These are phyloP conservation scores for Tympanoctomys barrerae DNA, from an alignment of 2,797 vertebrate species.

Conservation along the genomic window DNA sequence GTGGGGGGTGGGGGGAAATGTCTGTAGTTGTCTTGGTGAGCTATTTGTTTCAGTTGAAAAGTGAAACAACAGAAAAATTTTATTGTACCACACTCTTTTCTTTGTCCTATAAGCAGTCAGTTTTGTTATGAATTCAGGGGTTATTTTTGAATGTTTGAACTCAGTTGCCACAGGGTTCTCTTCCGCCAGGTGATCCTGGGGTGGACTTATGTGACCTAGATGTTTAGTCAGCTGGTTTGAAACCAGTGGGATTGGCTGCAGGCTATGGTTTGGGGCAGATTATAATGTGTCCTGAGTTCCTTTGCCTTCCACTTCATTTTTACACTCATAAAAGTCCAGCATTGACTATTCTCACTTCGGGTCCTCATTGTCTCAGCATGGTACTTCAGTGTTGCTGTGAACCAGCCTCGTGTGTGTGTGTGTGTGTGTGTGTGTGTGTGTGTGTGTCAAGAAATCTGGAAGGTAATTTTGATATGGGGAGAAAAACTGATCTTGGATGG, in stretches of 20 bases:
- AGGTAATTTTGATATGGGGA: not conserved
- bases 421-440: no score
- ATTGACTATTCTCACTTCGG: not conserved
- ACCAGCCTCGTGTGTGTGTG: not conserved
- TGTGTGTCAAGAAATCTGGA: not conserved
- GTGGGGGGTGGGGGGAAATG: conserved; percentile 53
- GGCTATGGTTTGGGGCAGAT: not conserved
- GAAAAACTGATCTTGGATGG: no score
- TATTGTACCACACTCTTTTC: conserved; percentile 71
- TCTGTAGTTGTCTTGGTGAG: conserved; percentile 81
- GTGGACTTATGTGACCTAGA: conserved; percentile 77
- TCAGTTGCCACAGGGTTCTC: conserved; percentile 30
- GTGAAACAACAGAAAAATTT: conserved; percentile 72
- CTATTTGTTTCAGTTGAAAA: conserved; percentile 81
- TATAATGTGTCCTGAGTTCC: not conserved
- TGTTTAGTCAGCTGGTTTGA: conserved; percentile 78
- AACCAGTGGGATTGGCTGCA: conserved; percentile 56
- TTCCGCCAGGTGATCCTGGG: conserved; percentile 70
- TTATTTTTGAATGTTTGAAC: conserved; percentile 81
- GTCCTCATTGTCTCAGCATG: not conserved
- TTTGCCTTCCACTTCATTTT: conserved; percentile 22
- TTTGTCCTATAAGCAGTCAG: conserved; percentile 63
- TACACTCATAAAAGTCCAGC: not conserved
- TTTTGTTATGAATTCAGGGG: conserved; percentile 80
- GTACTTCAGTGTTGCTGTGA: not conserved